Evolutionary conservation across 2,888 invertebrate genomes (phyloP).

Genomic region (Brenthis hecate): DNA sequence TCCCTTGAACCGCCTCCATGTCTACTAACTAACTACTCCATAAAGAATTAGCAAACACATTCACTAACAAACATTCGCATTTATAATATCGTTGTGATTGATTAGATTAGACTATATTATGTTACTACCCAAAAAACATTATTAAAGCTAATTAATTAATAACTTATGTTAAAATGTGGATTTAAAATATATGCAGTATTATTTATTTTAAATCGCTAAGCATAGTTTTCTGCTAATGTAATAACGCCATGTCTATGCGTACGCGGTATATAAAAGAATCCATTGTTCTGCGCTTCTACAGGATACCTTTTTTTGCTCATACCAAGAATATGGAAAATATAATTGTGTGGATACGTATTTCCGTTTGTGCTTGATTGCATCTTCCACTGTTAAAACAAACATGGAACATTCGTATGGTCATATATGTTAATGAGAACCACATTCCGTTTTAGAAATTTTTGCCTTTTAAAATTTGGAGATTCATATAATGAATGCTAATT

Average conservation of each 20-base stretch:
- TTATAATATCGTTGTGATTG: too few species aligned
- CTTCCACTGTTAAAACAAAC: conserved; percentile 5
- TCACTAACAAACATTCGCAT: too few species aligned
- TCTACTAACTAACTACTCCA: too few species aligned
- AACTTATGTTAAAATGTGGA: not conserved
- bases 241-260: not conserved
- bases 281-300: conserved; percentile 27
- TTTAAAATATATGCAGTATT: not conserved
- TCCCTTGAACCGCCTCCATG: too few species aligned
- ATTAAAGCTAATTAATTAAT: not conserved
- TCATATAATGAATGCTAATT: conserved; percentile 15
- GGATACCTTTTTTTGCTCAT: conserved; percentile 24
- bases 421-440: conserved; percentile 22
- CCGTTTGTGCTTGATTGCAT: conserved; percentile 34
- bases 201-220: not conserved
- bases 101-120: too few species aligned
- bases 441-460: conserved; percentile 22
- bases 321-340: conserved; percentile 22
- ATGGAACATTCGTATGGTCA: conserved; percentile 15
- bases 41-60: too few species aligned
- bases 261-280: conserved; percentile 22
- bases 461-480: conserved; percentile 15
- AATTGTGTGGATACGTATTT: conserved; percentile 28
- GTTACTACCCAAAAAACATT: too few species aligned
- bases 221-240: conserved; percentile 7